Conservation (phyloP, 2,797 vertebrate species). For the Nyctalus aviator region DNA sequence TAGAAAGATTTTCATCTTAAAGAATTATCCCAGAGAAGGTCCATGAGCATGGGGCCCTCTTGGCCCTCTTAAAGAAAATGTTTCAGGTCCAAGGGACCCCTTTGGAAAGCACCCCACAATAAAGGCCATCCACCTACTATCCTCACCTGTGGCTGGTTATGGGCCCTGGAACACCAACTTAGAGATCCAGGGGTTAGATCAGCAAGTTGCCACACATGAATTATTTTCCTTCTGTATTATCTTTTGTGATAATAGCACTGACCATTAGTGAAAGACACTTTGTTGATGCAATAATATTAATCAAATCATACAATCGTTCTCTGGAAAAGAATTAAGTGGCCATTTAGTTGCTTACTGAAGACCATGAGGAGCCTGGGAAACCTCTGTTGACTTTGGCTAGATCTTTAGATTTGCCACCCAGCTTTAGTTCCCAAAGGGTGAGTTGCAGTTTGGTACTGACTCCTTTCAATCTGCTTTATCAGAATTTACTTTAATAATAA, state of each 20-base stretch:
- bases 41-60: background rate
- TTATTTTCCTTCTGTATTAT: background rate
- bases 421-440: background rate
- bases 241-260: background rate
- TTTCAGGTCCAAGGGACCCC: background rate
- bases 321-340: background rate
- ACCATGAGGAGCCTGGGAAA: rapidly evolving
- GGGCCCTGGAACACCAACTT: background rate
- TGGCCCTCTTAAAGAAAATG: background rate
- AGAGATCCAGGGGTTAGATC: background rate
- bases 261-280: background rate
- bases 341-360: background rate
- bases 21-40: background rate
- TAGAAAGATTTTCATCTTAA: background rate
- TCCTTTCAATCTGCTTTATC: background rate
- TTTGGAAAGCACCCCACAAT: background rate
- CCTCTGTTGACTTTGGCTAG: background rate
- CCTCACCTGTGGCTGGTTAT: background rate
- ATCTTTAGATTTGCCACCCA: background rate
- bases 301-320: background rate
- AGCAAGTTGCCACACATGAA: background rate
- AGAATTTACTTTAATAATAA: constrained; percentile 29
- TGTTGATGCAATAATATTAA: background rate
- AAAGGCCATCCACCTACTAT: background rate
- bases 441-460: background rate